Base-by-base conservation (phyloP, 2,797 vertebrate species). In the Ibycter americanus region DNA sequence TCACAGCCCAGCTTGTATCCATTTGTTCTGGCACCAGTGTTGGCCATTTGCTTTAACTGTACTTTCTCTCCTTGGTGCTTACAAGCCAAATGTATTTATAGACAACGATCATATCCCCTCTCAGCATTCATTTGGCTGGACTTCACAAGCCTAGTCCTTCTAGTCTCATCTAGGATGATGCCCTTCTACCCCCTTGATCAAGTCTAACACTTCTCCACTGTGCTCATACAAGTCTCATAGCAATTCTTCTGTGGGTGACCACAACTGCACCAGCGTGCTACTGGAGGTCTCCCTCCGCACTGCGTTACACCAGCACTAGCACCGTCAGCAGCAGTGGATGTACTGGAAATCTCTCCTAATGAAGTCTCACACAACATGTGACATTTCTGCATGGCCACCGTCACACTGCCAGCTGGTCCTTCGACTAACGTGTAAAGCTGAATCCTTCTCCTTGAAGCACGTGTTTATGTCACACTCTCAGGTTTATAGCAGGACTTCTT, bases 381-480 rank as follows among this genome's bases (percentile, higher is more conserved):
- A 49, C 0, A 0, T 27, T 58, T 38, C 66, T 42, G 34, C 31
- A n/a, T 1, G 8, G 51, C 44, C 55, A 49, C 1, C 3, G 0
- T 36, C 61, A 63, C 12, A 1, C 44, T 42, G 38, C 27, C 59
- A 90, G 46, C 46, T 34, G 46, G 66, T 25, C 55, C 42, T 65
- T 12, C 20, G 17, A 25, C 17, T 3, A 73, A 73, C 1, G 0
- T 1, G 1, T 31, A 54, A 51, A 66, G 22, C n/a, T 21, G 19
- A 65, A 55, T 16, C 46, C 46, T 46, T 12, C n/a, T 59, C 32
- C 74, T 19, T 26, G 11, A 61, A 34, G 29, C 46, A 29, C 0
- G 5, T 31, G 34, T 7, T 73, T 56, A 21, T 58, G 49, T 29
- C 21, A 36, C 55, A 2, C 18, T 38, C 17, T 8, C 26, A n/a